phyloP scores from a whole-genome alignment of 2,888 invertebrate genomes.

The Acleris emargana region DNA sequence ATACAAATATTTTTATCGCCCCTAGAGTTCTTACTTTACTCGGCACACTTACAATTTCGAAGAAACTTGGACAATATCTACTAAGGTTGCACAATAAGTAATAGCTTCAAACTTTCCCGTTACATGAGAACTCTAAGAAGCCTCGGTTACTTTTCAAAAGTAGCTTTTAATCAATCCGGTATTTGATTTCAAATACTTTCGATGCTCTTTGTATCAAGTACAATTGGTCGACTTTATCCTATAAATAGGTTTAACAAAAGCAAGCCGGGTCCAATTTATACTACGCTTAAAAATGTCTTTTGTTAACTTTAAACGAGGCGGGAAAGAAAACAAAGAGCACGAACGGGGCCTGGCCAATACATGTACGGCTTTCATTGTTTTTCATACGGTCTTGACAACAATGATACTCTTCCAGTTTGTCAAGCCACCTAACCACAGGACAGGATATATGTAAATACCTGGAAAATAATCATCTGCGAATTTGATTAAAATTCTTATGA shows the following conservation, averaged over 20 bases:
- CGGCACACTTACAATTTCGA: neutral
- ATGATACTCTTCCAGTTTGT: no score
- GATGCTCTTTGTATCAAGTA: constrained; percentile 61
- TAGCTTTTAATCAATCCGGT: constrained; percentile 8
- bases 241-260: constrained; percentile 11
- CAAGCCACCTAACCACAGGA: no score
- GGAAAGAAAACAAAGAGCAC: neutral
- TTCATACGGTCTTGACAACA: no score
- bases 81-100: constrained; percentile 7
- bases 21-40: neutral
- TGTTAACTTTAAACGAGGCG: constrained; percentile 7
- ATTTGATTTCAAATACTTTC: constrained; percentile 29
- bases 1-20: no score
- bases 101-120: constrained; percentile 9
- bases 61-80: constrained; percentile 2
- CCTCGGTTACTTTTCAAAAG: constrained; percentile 11
- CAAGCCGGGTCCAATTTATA: constrained; percentile 9
- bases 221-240: constrained; percentile 17
- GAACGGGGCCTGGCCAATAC: neutral
- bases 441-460: no score
- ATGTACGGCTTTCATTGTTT: neutral
- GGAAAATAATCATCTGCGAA: no score
- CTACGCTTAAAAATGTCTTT: constrained; percentile 8
- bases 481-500: no score
- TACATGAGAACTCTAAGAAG: constrained; percentile 6